These are phyloP conservation scores for Drosophila arawakana DNA, from an alignment of 1,140 invertebrate genomes.

Conservation along the genomic window DNA sequence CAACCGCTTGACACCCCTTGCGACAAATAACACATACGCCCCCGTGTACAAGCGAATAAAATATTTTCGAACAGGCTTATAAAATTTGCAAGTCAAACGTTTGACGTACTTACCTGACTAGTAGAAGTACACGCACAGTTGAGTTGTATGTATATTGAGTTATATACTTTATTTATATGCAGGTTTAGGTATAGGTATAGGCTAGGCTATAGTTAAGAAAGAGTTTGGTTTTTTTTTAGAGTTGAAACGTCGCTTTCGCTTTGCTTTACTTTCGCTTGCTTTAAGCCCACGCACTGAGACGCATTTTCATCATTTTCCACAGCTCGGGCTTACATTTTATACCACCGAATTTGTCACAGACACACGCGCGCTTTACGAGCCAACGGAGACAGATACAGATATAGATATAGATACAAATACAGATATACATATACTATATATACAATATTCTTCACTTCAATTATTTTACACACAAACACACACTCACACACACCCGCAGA, in stretches of 20 bases:
- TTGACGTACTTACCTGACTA: constrained; percentile 37
- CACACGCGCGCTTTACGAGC: constrained; percentile 37
- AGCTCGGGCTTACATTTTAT: constrained; percentile 39
- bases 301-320: constrained; percentile 21
- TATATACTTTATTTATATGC: constrained; percentile 17
- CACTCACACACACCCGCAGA: not conserved
- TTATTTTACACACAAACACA: constrained; percentile 14
- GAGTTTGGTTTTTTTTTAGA: constrained; percentile 23
- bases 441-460: constrained; percentile 25
- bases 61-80: constrained; percentile 18
- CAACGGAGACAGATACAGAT: constrained; percentile 14
- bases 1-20: not conserved
- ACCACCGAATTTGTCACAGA: constrained; percentile 54
- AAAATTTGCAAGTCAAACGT: constrained; percentile 41
- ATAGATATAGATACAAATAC: not conserved
- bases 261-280: constrained; percentile 14
- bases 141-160: constrained; percentile 7
- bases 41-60: constrained; percentile 7
- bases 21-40: constrained; percentile 44
- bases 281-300: constrained; percentile 28
- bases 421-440: constrained; percentile 1
- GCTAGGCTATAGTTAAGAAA: constrained; percentile 16
- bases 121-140: constrained; percentile 42
- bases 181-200: constrained; percentile 23
- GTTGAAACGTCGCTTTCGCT: constrained; percentile 22